Base-by-base conservation (phyloP, 2,797 vertebrate genomes). In the Xyrichtys novacula region DNA sequence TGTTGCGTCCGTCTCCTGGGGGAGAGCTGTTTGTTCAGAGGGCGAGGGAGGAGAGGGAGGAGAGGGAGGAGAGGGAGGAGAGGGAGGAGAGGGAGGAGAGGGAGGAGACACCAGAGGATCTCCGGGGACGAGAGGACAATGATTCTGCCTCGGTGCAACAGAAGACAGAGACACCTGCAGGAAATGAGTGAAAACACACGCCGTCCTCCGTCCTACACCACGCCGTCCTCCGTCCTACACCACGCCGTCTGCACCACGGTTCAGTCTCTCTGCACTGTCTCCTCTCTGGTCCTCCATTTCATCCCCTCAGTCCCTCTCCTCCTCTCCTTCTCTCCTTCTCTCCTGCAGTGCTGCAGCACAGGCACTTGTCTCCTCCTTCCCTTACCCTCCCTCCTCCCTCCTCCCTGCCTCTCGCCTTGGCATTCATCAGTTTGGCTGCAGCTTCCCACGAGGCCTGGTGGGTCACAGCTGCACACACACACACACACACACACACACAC, bases 311-410 rank as follows among this genome's bases (percentile, higher is more conserved):
- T 64, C 40, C 70, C 80, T 65, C 56, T 14, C 55, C 20, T 47
- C 4, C 34, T 46, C 36, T 53, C 38, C 70, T 68, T n/a, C 43
- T 46, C 40, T 72, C 48, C 42, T 34, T 61, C 23, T 1, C 74
- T 68, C 42, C 84, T 88, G 81, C 88, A 88, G 80, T 91, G 84
- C 87, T 87, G 88, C 88, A 88, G 85, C 72, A 85, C 61, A 65
- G 67, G 26, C 71, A 60, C 77, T 88, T 68, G 71, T 80, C 76
- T 80, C 62, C 65, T 58, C 20, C 74, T 80, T 71, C 67, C 67
- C 69, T 36, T 55, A 58, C 55, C 63, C 40, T 49, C 54, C 39
- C 46, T 57, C 47, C 29, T 50, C 29, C 66, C 44, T 54, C 54
- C 57, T 26, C 42, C 50, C 56, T 71, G 66, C 23, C 75, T 54